phyloP scores from a whole-genome alignment of 2,888 invertebrate genomes.

The Tenthredo notha region DNA sequence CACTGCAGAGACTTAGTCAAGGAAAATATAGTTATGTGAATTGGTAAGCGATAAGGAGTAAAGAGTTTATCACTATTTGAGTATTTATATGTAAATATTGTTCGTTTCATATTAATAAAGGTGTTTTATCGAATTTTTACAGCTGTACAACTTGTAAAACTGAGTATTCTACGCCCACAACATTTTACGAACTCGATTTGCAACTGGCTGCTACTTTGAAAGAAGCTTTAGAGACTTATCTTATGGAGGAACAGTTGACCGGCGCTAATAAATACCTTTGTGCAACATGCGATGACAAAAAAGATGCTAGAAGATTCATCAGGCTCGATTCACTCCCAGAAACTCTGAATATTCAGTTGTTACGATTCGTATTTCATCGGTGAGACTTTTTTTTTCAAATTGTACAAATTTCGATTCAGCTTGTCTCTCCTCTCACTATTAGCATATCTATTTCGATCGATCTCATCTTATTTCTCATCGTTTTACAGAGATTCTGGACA shows the following conservation, averaged over 20 bases:
- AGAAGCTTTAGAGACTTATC: slow-evolving; percentile 81
- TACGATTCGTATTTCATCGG: slow-evolving; percentile 83
- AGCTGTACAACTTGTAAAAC: slow-evolving; percentile 80
- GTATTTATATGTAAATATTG: background rate
- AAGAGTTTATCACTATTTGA: background rate
- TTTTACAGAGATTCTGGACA: slow-evolving; percentile 79
- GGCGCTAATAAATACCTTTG: slow-evolving; percentile 83
- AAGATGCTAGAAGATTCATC: slow-evolving; percentile 81
- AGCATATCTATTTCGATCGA: background rate
- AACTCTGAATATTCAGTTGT: slow-evolving; percentile 82
- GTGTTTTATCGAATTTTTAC: background rate
- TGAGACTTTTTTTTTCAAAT: slow-evolving; percentile 65
- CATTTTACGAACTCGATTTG: slow-evolving; percentile 83
- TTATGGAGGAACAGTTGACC: slow-evolving; percentile 81
- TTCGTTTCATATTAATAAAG: background rate
- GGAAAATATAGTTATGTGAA: slow-evolving; percentile 74
- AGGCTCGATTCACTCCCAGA: slow-evolving; percentile 81
- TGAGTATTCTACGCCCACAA: slow-evolving; percentile 80
- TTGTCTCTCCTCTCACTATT: background rate
- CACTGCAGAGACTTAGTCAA: slow-evolving; percentile 72
- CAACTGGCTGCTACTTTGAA: slow-evolving; percentile 80
- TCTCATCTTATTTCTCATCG: background rate
- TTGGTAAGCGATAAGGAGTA: slow-evolving; percentile 35
- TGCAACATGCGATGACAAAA: slow-evolving; percentile 80
- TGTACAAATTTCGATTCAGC: background rate